Conservation (phyloP, 1,140 invertebrate species). For the Drosophila virilis region DNA sequence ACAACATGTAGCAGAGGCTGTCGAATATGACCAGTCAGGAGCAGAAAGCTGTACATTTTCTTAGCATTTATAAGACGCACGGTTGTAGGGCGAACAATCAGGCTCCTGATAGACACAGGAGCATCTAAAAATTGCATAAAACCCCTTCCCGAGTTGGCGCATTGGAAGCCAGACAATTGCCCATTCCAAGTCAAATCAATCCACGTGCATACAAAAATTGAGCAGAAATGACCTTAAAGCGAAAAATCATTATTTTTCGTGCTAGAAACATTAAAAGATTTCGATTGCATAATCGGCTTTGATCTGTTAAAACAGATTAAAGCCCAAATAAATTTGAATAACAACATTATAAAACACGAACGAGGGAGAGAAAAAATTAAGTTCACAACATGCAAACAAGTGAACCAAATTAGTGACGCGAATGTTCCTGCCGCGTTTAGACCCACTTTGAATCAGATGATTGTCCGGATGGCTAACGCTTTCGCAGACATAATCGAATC, state of each 20-base stretch:
- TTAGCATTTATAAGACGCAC: not conserved
- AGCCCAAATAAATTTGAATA: not conserved
- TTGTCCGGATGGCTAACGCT: not conserved
- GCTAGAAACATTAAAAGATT: constrained; percentile 3
- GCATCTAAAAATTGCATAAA: not conserved
- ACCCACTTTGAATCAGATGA: too few species aligned
- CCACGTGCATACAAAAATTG: constrained; percentile 1
- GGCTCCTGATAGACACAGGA: constrained; percentile 5
- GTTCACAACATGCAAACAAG: not conserved
- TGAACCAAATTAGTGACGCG: not conserved
- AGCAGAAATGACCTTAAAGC: not conserved
- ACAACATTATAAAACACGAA: not conserved
- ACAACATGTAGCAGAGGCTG: not conserved
- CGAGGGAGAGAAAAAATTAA: not conserved
- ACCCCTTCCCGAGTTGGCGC: not conserved
- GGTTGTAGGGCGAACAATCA: constrained; percentile 14
- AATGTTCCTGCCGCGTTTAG: not conserved
- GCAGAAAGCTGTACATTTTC: not conserved
- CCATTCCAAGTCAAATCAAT: not conserved
- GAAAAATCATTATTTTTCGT: not conserved
- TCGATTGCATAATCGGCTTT: constrained; percentile 18
- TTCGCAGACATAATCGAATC: not conserved
- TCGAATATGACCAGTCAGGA: not conserved
- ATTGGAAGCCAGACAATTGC: not conserved
- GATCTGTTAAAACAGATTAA: constrained; percentile 19